Percentiles rank a stretch among this genome's conserved stretches.
phyloP scores from a whole-genome alignment of 2,888 invertebrate genomes.

The Cantharis nigra region DNA sequence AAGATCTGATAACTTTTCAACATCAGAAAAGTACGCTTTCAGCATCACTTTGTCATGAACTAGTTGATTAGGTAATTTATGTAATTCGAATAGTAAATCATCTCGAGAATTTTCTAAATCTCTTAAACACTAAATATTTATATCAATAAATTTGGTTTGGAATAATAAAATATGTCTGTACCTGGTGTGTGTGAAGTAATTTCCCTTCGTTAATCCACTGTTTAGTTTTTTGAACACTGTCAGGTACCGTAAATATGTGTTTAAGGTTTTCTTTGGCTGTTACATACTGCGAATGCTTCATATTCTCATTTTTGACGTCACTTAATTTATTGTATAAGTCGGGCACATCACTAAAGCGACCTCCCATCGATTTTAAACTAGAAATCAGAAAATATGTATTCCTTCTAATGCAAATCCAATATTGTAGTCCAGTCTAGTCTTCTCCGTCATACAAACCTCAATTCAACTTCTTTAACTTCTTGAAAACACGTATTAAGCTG shows the following conservation, averaged over 20 bases:
- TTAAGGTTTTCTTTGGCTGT: conserved; percentile 98
- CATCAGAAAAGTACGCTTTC: conserved; percentile 95
- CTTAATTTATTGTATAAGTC: conserved; percentile 80
- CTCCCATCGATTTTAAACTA: conserved; percentile 78
- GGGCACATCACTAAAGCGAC: conserved; percentile 75
- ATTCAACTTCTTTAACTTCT: conserved; percentile 77
- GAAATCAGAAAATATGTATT: conserved; percentile 18
- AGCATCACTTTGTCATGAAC: conserved; percentile 89
- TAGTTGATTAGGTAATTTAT: conserved; percentile 89
- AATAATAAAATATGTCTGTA: conserved; percentile 37
- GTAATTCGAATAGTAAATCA: conserved; percentile 91
- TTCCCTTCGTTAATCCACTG: conserved; percentile 95
- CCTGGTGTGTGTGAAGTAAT: conserved; percentile 90
- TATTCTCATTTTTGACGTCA: conserved; percentile 89
- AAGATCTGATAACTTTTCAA: conserved; percentile 84
- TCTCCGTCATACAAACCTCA: conserved; percentile 53
- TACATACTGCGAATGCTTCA: conserved; percentile 93
- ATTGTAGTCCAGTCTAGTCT: neutral
- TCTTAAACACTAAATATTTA: conserved; percentile 71
- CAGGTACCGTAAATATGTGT: conserved; percentile 96
- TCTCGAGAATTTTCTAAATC: conserved; percentile 97
- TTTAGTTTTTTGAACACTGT: conserved; percentile 92
- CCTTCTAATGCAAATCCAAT: too few species aligned
- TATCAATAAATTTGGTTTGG: neutral
- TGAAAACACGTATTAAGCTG: conserved; percentile 85